Evolutionary conservation across 1,140 invertebrate genomes (phyloP), one percentile per base, ranked within the genome.

Genomic region (Bombus superbus): DNA sequence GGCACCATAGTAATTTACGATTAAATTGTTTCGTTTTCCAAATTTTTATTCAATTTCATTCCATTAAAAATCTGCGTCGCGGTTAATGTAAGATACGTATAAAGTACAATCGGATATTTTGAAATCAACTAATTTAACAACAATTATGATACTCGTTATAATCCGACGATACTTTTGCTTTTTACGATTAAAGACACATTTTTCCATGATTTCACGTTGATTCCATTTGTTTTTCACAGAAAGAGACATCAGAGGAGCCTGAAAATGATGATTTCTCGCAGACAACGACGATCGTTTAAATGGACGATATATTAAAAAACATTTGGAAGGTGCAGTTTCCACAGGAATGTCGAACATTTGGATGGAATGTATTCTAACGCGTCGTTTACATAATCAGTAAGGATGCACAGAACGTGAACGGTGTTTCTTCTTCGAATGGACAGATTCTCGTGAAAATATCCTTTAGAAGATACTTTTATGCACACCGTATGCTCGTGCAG

Each of bases 361-460:
- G 44, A 79, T 42, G 64, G 47, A 38, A 77, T 83, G 64, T 74
- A 83, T 66, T 71, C 77, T 84, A 78, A 84, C 62, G 82, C 69
- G 11, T 35, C 74, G 42, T 85, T 85, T 81, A 59, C 76, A 85
- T 85, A 85, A 85, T 85, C 77, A 57, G 57, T 3, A 13, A 42
- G 40, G 32, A 74, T 74, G 74, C 53, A 22, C 44, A 57, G 25
- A 57, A 59, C 13, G 15, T 38, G 28, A 15, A 62, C 3, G 11
- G 15, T 66, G 47, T 82, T 75, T 66, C 57, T 75, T 83, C 66
- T 76, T 44, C 10, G 9, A 68, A 53, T 53, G 40, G n/a, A 18
- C 72, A 18, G 40, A 64, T 82, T 75, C 71, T 75, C 57, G n/a
- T 66, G 71, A 47, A 75, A 75, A 32, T 11, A n/a, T 62, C 59